Conservation (phyloP, 1,140 invertebrate genomes). For the Goniozus legneri region DNA sequence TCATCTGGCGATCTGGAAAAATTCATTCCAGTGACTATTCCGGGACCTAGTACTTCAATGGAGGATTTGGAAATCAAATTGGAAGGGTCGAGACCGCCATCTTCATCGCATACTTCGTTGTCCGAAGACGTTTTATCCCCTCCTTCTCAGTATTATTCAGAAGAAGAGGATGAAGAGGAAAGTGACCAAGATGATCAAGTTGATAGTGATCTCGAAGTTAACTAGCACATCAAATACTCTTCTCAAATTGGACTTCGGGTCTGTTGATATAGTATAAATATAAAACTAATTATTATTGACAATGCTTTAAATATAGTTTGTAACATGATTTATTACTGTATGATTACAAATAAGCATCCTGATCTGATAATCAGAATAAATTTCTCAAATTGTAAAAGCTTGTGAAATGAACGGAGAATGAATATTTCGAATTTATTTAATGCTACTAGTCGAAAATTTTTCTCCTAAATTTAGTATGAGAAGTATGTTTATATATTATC, state of each 20-base stretch:
- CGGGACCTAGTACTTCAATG: slow-evolving; percentile 50
- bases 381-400: no score
- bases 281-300: no score
- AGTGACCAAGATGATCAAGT: slow-evolving; percentile 51
- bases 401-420: no score
- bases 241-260: slow-evolving; percentile 41
- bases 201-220: slow-evolving; percentile 53
- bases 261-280: no score
- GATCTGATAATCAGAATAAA: no score
- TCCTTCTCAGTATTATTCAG: slow-evolving; percentile 48
- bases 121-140: slow-evolving; percentile 51
- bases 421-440: no score
- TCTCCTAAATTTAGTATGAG: no score
- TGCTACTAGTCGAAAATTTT: no score
- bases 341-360: no score
- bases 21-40: slow-evolving; percentile 51
- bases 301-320: no score
- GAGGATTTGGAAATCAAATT: slow-evolving; percentile 50
- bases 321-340: no score
- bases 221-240: slow-evolving; percentile 45
- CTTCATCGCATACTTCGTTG: slow-evolving; percentile 50
- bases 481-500: no score
- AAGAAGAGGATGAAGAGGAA: slow-evolving; percentile 51
- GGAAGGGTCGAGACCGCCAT: slow-evolving; percentile 49
- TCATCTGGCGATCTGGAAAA: slow-evolving; percentile 50